These are phyloP conservation scores for Cancer borealis DNA, from an alignment of 2,888 invertebrate species.

Conservation along the genomic window DNA sequence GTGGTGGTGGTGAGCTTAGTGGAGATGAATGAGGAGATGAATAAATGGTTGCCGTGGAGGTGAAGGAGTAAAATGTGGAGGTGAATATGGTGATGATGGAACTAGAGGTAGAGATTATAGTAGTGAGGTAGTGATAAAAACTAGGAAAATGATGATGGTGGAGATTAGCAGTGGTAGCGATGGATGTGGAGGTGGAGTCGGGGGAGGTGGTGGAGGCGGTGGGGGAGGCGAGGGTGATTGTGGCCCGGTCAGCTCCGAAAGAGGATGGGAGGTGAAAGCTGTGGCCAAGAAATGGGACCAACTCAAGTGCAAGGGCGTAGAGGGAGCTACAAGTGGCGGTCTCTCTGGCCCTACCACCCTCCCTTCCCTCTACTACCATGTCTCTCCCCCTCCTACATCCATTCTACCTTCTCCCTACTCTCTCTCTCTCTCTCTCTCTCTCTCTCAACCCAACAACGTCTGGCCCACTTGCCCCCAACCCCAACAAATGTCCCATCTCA, in stretches of 20 bases:
- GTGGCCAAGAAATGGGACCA: constrained; percentile 28
- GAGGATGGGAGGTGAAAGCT: constrained; percentile 33
- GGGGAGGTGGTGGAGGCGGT: neutral
- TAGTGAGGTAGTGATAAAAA: neutral
- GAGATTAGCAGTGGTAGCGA: neutral
- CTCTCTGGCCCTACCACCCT: neutral
- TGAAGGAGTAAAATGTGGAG: neutral
- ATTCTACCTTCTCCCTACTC: too few relatives aligned
- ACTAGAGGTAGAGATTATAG: neutral
- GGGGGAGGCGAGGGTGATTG: neutral
- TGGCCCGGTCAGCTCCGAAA: neutral
- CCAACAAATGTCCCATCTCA: neutral
- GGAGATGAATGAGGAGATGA: constrained; percentile 11
- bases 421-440: neutral
- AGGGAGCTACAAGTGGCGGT: constrained; percentile 13
- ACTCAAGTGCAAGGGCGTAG: constrained; percentile 26
- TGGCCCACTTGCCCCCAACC: constrained; percentile 13
- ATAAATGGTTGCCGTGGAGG: neutral
- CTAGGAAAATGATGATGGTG: neutral
- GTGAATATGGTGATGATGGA: neutral
- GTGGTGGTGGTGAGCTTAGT: neutral
- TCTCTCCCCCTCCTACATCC: neutral
- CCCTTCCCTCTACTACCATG: neutral
- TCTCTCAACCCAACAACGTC: neutral
- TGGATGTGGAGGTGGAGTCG: neutral